These are phyloP conservation scores for Charina bottae DNA, from an alignment of 2,113 vertebrate genomes.

Conservation along the genomic window DNA sequence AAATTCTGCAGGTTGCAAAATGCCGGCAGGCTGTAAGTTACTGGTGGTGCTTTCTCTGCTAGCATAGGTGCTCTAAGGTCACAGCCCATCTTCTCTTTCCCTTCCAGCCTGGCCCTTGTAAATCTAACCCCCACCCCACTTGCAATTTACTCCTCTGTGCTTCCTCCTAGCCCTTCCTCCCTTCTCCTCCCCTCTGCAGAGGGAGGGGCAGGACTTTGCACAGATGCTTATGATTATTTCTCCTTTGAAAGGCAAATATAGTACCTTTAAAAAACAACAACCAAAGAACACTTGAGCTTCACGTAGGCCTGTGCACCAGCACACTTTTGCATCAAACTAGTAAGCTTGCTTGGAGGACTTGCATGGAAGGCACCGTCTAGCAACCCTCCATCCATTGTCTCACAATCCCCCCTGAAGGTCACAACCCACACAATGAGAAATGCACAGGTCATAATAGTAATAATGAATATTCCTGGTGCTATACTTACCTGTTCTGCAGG, in stretches of 20 bases:
- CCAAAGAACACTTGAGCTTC: background rate
- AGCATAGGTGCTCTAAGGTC: background rate
- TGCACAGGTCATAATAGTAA: background rate
- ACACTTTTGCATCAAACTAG: background rate
- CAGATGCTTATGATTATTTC: background rate
- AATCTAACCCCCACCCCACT: background rate
- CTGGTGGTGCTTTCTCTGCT: background rate
- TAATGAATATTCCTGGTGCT: background rate
- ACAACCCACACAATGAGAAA: background rate
- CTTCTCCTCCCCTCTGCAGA: background rate
- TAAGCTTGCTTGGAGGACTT: background rate
- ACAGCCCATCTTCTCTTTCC: background rate
- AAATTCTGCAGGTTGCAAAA: background rate
- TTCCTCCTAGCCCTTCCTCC: background rate
- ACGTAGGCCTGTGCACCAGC: background rate
- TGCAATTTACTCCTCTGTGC: background rate
- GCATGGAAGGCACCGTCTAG: background rate
- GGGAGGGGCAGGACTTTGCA: background rate
- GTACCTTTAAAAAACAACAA: background rate
- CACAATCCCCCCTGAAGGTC: background rate
- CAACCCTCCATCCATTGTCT: background rate
- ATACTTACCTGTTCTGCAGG: conserved; percentile 76
- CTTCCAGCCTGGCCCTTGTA: background rate
- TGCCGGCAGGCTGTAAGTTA: background rate
- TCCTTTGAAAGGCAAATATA: background rate